A percentile compares a stretch with the other conserved stretches of the same genome.
phyloP scores from a whole-genome alignment of 2,113 vertebrate genomes.

The Oceanites oceanicus region DNA sequence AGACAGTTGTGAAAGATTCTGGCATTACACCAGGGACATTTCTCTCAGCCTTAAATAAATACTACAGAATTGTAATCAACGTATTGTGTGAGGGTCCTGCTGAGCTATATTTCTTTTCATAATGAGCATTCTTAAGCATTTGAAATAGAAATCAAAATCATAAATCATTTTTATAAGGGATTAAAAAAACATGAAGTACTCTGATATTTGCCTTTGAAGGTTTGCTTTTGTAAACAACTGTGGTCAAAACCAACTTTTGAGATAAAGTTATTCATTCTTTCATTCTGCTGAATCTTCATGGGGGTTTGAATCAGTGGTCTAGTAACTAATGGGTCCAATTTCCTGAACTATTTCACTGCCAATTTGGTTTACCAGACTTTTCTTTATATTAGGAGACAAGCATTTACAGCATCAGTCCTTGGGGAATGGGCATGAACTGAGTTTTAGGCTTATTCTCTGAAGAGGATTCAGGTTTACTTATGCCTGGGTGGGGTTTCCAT shows the following conservation, averaged over 20 bases:
- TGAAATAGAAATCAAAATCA: background rate
- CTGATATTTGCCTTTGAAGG: background rate
- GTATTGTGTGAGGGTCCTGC: conserved; percentile 43
- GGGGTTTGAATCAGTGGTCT: background rate
- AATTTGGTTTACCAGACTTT: background rate
- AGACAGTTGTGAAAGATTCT: conserved; percentile 16
- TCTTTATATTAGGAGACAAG: background rate
- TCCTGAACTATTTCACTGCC: background rate
- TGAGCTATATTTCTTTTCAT: conserved; percentile 44
- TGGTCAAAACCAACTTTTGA: background rate
- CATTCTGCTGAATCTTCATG: background rate
- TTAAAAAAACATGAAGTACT: background rate
- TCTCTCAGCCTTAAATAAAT: conserved; percentile 48
- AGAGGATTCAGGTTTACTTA: background rate
- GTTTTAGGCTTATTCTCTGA: background rate
- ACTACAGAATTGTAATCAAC: conserved; percentile 16
- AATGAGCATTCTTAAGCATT: conserved; percentile 13
- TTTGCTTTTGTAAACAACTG: background rate
- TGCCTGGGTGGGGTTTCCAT: background rate
- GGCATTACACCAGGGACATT: conserved; percentile 29
- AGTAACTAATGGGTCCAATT: background rate
- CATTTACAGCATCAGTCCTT: background rate
- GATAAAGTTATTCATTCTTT: background rate
- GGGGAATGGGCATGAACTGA: background rate
- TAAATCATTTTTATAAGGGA: background rate